Evolutionary conservation across 2,113 vertebrate genomes (phyloP).

Genomic region (Panthera tigris): DNA sequence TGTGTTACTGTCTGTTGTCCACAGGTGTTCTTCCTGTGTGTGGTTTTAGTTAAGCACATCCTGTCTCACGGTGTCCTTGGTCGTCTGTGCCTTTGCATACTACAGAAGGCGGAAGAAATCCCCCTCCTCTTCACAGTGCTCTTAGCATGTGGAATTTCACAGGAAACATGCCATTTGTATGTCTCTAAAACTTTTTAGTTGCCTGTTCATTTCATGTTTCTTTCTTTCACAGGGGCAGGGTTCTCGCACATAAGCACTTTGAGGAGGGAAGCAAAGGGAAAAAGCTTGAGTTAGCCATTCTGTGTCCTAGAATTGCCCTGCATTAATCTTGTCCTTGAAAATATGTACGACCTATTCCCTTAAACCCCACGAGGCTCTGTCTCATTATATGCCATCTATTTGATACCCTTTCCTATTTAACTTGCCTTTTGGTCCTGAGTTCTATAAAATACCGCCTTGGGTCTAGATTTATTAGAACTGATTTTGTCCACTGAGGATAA

Average conservation of each 20-base stretch:
- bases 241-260: slow-evolving; percentile 61
- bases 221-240: slow-evolving; percentile 60
- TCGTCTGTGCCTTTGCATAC: slow-evolving; percentile 63
- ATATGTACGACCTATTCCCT: slow-evolving; percentile 33
- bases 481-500: slow-evolving; percentile 56
- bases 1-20: slow-evolving; percentile 75
- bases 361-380: slow-evolving; percentile 62
- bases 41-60: slow-evolving; percentile 58
- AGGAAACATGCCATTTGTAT: not conserved
- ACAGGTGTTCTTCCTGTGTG: slow-evolving; percentile 58
- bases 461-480: slow-evolving; percentile 64
- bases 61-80: slow-evolving; percentile 74
- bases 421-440: slow-evolving; percentile 74
- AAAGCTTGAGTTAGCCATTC: slow-evolving; percentile 52
- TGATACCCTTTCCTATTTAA: slow-evolving; percentile 68
- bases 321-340: slow-evolving; percentile 73
- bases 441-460: slow-evolving; percentile 63
- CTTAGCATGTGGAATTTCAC: slow-evolving; percentile 57
- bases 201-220: slow-evolving; percentile 38
- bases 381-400: slow-evolving; percentile 50
- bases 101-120: slow-evolving; percentile 57
- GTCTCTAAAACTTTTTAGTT: slow-evolving; percentile 30
- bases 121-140: slow-evolving; percentile 52
- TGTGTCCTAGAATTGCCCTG: slow-evolving; percentile 35
- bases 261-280: slow-evolving; percentile 64